Evolutionary conservation across 2,888 invertebrate genomes (phyloP).

Genomic region (Aspidapion aeneum): DNA sequence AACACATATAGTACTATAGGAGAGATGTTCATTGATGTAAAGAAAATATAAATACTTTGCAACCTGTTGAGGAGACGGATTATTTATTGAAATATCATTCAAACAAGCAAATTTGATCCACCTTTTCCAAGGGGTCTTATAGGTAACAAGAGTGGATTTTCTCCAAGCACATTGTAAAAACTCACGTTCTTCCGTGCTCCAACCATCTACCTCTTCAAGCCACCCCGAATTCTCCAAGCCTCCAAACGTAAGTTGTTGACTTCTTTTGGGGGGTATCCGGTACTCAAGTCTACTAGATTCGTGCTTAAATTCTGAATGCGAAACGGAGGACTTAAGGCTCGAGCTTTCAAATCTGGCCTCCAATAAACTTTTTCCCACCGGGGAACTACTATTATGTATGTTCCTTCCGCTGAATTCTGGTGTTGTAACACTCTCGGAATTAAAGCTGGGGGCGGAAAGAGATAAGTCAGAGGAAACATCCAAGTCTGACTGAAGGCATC

Average conservation of each 20-base stretch:
- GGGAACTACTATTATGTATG: slow-evolving; percentile 29
- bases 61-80: no score
- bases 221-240: slow-evolving; percentile 22
- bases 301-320: slow-evolving; percentile 14
- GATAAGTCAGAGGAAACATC: background rate
- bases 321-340: slow-evolving; percentile 30
- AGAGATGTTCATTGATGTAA: background rate
- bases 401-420: slow-evolving; percentile 26
- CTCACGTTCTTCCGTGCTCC: slow-evolving; percentile 23
- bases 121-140: no score
- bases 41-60: no score
- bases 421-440: slow-evolving; percentile 30
- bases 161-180: slow-evolving; percentile 19
- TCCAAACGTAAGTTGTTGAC: slow-evolving; percentile 14
- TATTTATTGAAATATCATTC: no score
- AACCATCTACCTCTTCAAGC: slow-evolving; percentile 12
- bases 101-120: no score
- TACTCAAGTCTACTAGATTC: slow-evolving; percentile 16
- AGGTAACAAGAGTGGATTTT: slow-evolving; percentile 17
- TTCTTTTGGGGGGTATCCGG: slow-evolving; percentile 9
- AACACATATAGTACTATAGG: slow-evolving; percentile 11
- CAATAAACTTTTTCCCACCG: slow-evolving; percentile 31
- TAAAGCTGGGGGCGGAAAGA: slow-evolving; percentile 31
- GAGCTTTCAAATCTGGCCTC: slow-evolving; percentile 31
- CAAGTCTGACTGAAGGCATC: background rate